Conservation (phyloP, 64 coral and sea anemone genomes). For the Platygyra sinensis region DNA sequence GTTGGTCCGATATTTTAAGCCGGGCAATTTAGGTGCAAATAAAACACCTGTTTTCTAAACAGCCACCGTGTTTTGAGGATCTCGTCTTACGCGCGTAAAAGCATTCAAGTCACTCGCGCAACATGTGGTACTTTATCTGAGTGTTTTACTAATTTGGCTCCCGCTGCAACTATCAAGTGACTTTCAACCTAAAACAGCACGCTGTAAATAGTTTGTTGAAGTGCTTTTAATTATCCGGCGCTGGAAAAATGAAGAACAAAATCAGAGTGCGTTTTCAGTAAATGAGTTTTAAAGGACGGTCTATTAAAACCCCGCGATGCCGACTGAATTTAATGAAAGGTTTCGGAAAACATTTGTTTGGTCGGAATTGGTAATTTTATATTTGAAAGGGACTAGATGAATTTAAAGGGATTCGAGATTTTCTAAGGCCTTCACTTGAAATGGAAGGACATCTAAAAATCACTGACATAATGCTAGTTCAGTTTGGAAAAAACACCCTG, state of each 20-base stretch:
- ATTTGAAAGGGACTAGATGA: conserved; percentile 2
- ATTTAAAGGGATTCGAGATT: background rate
- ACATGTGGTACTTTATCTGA: conserved; percentile 18
- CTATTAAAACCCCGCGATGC: background rate
- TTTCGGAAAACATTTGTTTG: background rate
- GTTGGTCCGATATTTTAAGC: background rate
- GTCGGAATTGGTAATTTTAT: background rate
- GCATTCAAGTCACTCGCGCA: conserved; percentile 6
- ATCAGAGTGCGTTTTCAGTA: background rate
- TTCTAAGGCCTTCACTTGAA: background rate
- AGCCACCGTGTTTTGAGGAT: background rate
- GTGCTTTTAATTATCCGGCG: background rate
- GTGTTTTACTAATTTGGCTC: conserved; percentile 10
- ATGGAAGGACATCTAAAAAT: background rate
- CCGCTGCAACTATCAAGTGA: background rate
- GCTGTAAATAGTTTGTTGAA: conserved; percentile 2
- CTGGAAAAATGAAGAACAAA: background rate
- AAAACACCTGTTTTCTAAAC: conserved; percentile 32
- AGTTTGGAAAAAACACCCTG: background rate
- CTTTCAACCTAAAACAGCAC: too few relatives aligned
- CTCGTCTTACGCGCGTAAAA: background rate
- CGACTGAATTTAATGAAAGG: background rate
- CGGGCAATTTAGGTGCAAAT: background rate
- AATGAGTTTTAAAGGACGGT: background rate
- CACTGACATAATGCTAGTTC: background rate